Conservation (phyloP, 1,140 invertebrate genomes). For the Brachionus plicatilis region DNA sequence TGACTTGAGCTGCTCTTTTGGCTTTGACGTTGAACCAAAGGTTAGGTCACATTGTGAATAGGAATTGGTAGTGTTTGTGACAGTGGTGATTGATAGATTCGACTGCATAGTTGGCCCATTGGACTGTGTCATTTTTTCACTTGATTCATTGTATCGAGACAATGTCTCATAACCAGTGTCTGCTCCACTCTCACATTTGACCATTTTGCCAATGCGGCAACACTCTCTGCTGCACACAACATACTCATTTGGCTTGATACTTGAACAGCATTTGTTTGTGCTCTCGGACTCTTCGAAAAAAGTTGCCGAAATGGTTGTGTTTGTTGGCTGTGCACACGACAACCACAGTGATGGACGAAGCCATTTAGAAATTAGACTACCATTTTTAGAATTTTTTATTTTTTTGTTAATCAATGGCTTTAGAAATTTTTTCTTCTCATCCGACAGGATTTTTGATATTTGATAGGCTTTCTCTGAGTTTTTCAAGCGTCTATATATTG, state of each 20-base stretch:
- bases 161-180: slow-evolving; percentile 15
- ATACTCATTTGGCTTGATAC: not conserved
- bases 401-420: not conserved
- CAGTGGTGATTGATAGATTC: not conserved
- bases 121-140: not conserved
- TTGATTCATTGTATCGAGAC: slow-evolving; percentile 1
- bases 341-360: not conserved
- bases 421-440: not conserved
- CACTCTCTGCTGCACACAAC: not conserved
- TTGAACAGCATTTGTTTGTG: not conserved
- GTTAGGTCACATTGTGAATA: slow-evolving; percentile 12
- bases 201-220: not conserved
- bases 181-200: not conserved
- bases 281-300: not conserved
- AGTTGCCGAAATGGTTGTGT: not conserved
- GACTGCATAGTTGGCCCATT: not conserved
- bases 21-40: not conserved
- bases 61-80: slow-evolving; percentile 1
- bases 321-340: slow-evolving; percentile 2
- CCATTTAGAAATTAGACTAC: not conserved
- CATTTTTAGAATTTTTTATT: not conserved
- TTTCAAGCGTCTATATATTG: not conserved
- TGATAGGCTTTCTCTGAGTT: not conserved
- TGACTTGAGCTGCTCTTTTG: not conserved
- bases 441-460: not conserved